phyloP scores from a whole-genome alignment of 2,888 invertebrate genomes.

The Drosophila seclusa region DNA sequence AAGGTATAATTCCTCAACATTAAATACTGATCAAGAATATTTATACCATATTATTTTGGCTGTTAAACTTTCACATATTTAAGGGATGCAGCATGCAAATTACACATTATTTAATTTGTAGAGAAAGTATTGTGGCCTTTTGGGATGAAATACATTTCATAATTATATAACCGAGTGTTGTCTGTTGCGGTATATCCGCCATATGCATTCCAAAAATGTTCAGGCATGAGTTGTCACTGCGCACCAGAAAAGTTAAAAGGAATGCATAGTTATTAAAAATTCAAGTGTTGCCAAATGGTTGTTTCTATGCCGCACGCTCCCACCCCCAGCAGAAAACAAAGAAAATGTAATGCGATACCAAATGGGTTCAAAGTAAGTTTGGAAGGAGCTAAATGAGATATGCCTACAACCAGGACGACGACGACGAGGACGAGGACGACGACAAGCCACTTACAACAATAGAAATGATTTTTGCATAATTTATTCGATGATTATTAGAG shows the following conservation, averaged over 20 bases:
- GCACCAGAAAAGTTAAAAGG: slow-evolving; percentile 39
- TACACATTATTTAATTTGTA: neutral
- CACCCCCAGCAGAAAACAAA: slow-evolving; percentile 13
- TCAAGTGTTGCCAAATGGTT: slow-evolving; percentile 75
- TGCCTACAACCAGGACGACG: neutral
- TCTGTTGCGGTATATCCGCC: neutral
- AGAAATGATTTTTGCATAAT: slow-evolving; percentile 84
- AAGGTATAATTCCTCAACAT: neutral
- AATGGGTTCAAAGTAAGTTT: slow-evolving; percentile 28
- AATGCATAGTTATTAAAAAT: slow-evolving; percentile 77
- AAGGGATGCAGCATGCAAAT: neutral
- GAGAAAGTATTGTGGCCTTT: neutral
- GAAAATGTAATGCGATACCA: slow-evolving; percentile 73
- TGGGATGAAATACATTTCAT: neutral
- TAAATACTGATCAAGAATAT: neutral
- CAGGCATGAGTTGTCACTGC: slow-evolving; percentile 1
- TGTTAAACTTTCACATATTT: neutral
- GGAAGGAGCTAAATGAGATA: slow-evolving; percentile 40
- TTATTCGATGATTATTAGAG: slow-evolving; percentile 85
- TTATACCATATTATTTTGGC: neutral
- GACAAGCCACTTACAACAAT: slow-evolving; percentile 79
- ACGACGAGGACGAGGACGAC: slow-evolving; percentile 15
- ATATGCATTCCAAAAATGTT: neutral
- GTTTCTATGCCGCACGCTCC: slow-evolving; percentile 12
- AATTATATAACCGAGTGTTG: neutral